phyloP scores from a whole-genome alignment of 2,113 vertebrate species.

The Anhinga anhinga region DNA sequence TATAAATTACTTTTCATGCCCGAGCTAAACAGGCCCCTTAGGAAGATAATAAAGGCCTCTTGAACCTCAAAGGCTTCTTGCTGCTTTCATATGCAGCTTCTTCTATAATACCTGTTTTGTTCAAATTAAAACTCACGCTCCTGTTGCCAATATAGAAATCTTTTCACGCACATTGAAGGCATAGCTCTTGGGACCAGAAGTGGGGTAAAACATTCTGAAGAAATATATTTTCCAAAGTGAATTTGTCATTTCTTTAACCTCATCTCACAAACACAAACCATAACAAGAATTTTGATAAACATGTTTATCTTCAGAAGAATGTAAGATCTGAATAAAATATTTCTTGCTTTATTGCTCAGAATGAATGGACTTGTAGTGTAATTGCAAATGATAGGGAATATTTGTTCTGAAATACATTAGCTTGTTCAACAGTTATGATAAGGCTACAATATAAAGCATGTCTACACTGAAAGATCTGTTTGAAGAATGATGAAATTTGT shows the following conservation, averaged over 20 bases:
- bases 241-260: not conserved
- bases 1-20: not conserved
- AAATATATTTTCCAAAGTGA: constrained; percentile 1
- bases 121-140: constrained; percentile 36
- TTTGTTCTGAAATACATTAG: not conserved
- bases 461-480: not conserved
- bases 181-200: not conserved
- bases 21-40: constrained; percentile 30
- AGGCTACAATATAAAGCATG: not conserved
- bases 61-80: constrained; percentile 38
- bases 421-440: not conserved
- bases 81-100: constrained; percentile 20
- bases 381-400: not conserved
- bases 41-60: constrained; percentile 38
- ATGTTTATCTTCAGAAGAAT: not conserved
- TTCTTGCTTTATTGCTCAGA: not conserved
- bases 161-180: not conserved
- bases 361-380: not conserved
- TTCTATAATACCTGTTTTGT: constrained; percentile 37
- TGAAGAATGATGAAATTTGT: not conserved
- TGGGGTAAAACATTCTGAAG: not conserved
- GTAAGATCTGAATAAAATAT: not conserved
- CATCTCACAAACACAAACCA: not conserved
- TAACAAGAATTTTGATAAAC: not conserved
- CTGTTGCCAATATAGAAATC: not conserved